Evolutionary conservation across 2,888 invertebrate genomes (phyloP), one percentile per base, ranked within the genome.

Genomic region (Habroteleia sp.): DNA sequence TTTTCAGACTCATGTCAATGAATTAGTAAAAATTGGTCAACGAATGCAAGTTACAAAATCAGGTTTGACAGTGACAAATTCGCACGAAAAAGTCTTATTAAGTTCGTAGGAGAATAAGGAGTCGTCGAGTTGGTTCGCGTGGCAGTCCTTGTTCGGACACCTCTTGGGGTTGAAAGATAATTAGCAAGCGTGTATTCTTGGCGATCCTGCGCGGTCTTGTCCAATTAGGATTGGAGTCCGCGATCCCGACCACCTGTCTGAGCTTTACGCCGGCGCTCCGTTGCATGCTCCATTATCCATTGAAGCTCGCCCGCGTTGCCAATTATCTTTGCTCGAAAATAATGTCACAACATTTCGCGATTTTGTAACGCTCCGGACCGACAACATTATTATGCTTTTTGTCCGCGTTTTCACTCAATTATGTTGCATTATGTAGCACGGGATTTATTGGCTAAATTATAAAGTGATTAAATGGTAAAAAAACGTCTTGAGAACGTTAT

Each of bases 131-230:
- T 10, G 29, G 60, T 25, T 69, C 50, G 60, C 42, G 60, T 62
- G 62, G 54, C 69, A 33, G 23, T 27, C 39, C 56, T 31, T 52
- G 72, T 56, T 62, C 14, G 46, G 42, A 56, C 71, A 46, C 54
- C 60, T 54, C 33, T 29, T 7, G 46, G 29, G 48, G 39, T 41
- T 23, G 65, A 65, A 60, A 58, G 60, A 63, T 77, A 74, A 77
- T 74, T 74, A 74, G 73, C 72, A 52, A 71, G 50, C 66, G 56
- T 58, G 63, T 72, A 74, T 58, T 63, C 52, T 20, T 44, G 63
- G 35, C 60, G 69, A 74, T 72, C 48, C 73, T 66, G 74, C 72
- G 73, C 74, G 74, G 69, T 77, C 77, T 73, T 62, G 75, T 77
- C 75, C 73, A 77, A 77, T 77, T 77, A 77, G 75, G 75, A 42